Conservation (phyloP, 2,797 vertebrate genomes). For the Neosalanx taihuensis region DNA sequence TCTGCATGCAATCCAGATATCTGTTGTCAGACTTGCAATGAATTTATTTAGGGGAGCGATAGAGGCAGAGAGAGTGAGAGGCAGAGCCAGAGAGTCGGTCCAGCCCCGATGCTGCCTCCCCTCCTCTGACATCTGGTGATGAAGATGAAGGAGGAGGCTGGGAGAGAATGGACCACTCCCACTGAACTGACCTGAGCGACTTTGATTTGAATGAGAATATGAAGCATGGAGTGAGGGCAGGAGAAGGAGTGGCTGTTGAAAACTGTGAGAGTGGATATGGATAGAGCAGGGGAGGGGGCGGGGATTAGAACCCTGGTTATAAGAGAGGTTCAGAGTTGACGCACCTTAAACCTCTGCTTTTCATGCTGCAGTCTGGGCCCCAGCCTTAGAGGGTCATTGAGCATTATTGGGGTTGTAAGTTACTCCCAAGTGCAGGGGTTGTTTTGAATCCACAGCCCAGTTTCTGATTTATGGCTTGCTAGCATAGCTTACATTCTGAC, state of each 20-base stretch:
- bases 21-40: neutral
- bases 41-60: neutral
- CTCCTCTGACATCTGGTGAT: constrained; percentile 32
- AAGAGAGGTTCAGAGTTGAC: constrained; percentile 25
- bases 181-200: constrained; percentile 17
- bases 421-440: constrained; percentile 14
- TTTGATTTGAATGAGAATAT: constrained; percentile 23
- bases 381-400: constrained; percentile 42
- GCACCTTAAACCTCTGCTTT: constrained; percentile 26
- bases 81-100: neutral
- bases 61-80: constrained; percentile 4
- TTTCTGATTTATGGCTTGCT: constrained; percentile 11
- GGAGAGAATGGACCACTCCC: neutral
- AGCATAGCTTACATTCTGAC: neutral
- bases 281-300: neutral
- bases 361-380: constrained; percentile 19
- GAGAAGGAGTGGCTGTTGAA: neutral
- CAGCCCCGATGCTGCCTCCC: neutral
- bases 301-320: constrained; percentile 12
- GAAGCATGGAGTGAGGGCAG: constrained; percentile 3
- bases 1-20: neutral
- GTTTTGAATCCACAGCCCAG: constrained; percentile 5
- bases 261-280: constrained; percentile 4
- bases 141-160: constrained; percentile 13
- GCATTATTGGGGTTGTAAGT: constrained; percentile 38